Conservation (phyloP, 1,140 invertebrate species). For the Lepidurus apus region DNA sequence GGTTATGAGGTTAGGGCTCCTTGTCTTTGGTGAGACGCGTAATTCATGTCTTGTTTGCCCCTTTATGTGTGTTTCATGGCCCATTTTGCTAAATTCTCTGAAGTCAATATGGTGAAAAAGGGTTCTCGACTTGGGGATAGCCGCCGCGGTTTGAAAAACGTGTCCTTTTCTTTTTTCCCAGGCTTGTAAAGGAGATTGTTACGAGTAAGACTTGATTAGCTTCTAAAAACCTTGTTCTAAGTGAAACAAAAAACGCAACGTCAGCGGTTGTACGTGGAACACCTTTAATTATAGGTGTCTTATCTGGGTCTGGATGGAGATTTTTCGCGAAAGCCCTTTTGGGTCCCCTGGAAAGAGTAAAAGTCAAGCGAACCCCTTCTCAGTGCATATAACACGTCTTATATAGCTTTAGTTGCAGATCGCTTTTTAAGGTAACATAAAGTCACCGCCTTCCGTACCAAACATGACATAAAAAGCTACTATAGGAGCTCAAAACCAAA, state of each 20-base stretch:
- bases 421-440: not conserved
- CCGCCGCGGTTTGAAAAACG: not conserved
- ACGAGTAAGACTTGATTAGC: not conserved
- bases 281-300: not conserved
- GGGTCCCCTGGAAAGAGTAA: too few relatives aligned
- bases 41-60: not conserved
- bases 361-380: not conserved
- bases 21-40: not conserved
- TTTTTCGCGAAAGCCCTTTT: not conserved
- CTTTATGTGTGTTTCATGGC: not conserved
- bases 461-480: conserved; percentile 9
- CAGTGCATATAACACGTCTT: not conserved
- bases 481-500: not conserved
- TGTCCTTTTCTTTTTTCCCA: not conserved
- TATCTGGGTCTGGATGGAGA: not conserved
- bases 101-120: not conserved
- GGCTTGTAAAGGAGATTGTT: not conserved
- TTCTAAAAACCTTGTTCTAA: not conserved
- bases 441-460: conserved; percentile 4
- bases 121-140: not conserved
- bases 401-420: not conserved
- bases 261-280: not conserved
- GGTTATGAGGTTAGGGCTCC: not conserved
- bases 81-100: not conserved
- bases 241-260: not conserved